Evolutionary conservation across 2,113 vertebrate genomes (phyloP).

Genomic region (Cnemophilus loriae): DNA sequence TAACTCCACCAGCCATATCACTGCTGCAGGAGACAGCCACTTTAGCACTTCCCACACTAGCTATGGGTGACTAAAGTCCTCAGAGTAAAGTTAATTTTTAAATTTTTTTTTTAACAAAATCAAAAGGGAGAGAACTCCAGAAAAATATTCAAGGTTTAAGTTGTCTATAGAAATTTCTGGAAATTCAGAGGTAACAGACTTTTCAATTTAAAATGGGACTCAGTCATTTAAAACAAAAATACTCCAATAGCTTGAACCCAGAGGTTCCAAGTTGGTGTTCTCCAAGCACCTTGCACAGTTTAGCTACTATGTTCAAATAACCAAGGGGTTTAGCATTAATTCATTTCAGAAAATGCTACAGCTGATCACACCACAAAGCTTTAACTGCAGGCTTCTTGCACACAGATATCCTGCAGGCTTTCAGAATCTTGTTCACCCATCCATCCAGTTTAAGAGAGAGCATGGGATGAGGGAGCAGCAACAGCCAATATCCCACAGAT

Average conservation of each 20-base stretch:
- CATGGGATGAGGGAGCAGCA: not conserved
- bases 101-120: not conserved
- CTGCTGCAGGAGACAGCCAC: conserved; percentile 2
- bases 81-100: not conserved
- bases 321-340: not conserved
- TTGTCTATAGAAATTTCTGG: not conserved
- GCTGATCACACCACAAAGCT: not conserved
- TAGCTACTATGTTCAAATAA: not conserved
- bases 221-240: not conserved
- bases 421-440: not conserved
- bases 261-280: not conserved
- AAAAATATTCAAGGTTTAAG: not conserved
- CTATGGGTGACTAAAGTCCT: conserved; percentile 18
- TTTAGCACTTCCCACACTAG: conserved; percentile 28
- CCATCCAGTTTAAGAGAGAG: not conserved
- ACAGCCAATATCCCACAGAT: not conserved
- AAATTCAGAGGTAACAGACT: not conserved
- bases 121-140: not conserved
- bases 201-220: not conserved
- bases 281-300: not conserved
- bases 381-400: not conserved
- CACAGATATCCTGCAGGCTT: not conserved
- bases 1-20: not conserved
- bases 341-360: not conserved
- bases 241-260: not conserved